A percentile compares a stretch with the other conserved stretches of the same genome.
Evolutionary conservation across 2,113 vertebrate genomes (phyloP).

Genomic region (Boulengeromyrus knoepffleri): DNA sequence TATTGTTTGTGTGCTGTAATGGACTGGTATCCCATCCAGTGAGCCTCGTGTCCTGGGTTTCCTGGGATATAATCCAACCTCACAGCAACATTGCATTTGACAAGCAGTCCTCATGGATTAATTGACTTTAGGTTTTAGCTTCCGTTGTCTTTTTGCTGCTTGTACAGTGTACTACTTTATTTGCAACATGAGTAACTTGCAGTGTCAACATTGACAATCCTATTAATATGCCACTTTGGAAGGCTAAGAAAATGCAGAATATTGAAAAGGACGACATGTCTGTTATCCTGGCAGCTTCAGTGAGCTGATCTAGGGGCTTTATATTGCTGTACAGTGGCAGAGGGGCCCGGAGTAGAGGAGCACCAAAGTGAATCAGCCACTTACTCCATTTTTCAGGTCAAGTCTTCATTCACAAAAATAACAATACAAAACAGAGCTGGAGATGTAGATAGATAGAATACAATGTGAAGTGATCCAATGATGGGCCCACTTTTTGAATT

Average conservation of each 20-base stretch:
- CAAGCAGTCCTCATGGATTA: background rate
- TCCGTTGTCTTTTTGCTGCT: background rate
- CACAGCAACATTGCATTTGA: background rate
- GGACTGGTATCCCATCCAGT: background rate
- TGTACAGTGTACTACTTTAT: background rate
- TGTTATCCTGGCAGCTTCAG: background rate
- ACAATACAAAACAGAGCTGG: background rate
- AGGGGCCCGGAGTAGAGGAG: background rate
- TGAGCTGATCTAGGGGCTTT: background rate
- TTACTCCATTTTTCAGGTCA: background rate
- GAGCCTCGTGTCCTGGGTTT: background rate
- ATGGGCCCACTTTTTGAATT: background rate
- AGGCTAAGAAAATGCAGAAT: constrained; percentile 11
- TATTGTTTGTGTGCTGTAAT: background rate
- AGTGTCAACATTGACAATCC: background rate
- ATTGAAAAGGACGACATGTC: background rate
- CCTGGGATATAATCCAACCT: background rate
- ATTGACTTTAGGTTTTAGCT: background rate
- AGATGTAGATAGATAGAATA: background rate
- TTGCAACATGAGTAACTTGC: background rate
- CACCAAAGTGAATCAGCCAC: background rate
- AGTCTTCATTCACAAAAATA: background rate
- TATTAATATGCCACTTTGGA: background rate
- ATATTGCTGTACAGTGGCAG: background rate
- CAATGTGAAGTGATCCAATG: background rate